Base-by-base conservation (phyloP, 30 jellyfish, hydroid and myxozoan genomes). In the Aurelia aurita complex sp. Pacific region DNA sequence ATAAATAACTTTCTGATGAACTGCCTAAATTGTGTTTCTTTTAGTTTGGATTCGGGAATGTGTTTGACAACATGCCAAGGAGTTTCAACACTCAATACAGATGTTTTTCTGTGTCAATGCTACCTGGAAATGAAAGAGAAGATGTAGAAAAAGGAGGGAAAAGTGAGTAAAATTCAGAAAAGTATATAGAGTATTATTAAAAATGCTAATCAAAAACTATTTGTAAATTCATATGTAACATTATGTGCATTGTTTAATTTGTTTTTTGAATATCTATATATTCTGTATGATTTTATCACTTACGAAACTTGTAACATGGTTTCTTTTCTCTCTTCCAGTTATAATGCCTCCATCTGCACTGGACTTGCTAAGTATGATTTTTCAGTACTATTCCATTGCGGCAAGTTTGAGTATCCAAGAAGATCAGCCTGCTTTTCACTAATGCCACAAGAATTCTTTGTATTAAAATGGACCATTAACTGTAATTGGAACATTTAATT, bases 281-380 rank as follows among this genome's bases (percentile, higher is more conserved):
- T 40, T 2, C 52, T 3, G 52, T 40, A 3, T 40, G 9, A 40
- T 40, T 40, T 40, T 3, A 40, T 1, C 0, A 40, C 5, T 46
- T 46, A 46, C 1, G 8, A 7, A 46, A 46, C 57, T 46, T 7
- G 1, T 46, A 46, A 46, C 57, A 46, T 46, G 57, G 14, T 46
- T 46, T 46, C 14, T 46, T 46, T 69, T 63, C 17, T 66, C 57
- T 68, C 64, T 70, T 82, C 29, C 77, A 92, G 98, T 92, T 38
- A 92, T 92, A 51, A 86, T 92, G 91, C 98, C 98, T 59, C 98
- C 98, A 63, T 86, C 98, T 18, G 98, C 98, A 1, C 64, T 92
- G 92, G 98, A 92, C 59, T 54, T 92, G 10, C 76, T 92, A 61
- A 92, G 98, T 92, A 79, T 76, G 97, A 60, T n/a, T 64, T 57